Conservation (phyloP, 2,797 vertebrate genomes). For the Argentina silus region DNA sequence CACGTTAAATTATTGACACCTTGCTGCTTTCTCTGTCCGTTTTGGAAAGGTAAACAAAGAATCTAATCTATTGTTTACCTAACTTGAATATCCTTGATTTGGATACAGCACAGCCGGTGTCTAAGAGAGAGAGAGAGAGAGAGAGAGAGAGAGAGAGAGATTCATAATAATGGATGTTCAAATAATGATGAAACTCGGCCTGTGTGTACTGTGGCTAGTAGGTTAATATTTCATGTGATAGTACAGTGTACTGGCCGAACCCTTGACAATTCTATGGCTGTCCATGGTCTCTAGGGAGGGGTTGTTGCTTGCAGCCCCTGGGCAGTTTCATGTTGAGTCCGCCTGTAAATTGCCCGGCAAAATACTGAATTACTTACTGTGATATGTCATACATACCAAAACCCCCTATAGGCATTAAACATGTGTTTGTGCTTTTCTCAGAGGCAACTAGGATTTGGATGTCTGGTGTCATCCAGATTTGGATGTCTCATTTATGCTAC, state of each 20-base stretch:
- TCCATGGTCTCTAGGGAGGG: conserved; percentile 54
- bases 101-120: background rate
- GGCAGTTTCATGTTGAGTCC: conserved; percentile 66
- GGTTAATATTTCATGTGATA: conserved; percentile 68
- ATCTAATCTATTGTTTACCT: conserved; percentile 6
- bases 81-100: background rate
- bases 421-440: conserved; percentile 56
- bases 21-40: conserved; percentile 47
- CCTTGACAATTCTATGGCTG: conserved; percentile 49
- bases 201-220: conserved; percentile 36
- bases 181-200: too few relatives aligned
- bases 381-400: conserved; percentile 62
- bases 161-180: too few relatives aligned
- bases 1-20: conserved; percentile 69
- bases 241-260: conserved; percentile 57
- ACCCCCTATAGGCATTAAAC: conserved; percentile 63
- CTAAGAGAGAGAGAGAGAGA: background rate
- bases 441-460: conserved; percentile 47
- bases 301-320: conserved; percentile 56
- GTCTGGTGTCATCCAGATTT: conserved; percentile 38
- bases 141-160: conserved; percentile 6
- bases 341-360: conserved; percentile 73
- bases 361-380: conserved; percentile 71
- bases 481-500: conserved; percentile 59
- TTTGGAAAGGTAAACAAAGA: conserved; percentile 22